Evolutionary conservation across 37 sponge, comb jelly and placozoan genomes (phyloP).

Genomic region (Sycon ciliatum): DNA sequence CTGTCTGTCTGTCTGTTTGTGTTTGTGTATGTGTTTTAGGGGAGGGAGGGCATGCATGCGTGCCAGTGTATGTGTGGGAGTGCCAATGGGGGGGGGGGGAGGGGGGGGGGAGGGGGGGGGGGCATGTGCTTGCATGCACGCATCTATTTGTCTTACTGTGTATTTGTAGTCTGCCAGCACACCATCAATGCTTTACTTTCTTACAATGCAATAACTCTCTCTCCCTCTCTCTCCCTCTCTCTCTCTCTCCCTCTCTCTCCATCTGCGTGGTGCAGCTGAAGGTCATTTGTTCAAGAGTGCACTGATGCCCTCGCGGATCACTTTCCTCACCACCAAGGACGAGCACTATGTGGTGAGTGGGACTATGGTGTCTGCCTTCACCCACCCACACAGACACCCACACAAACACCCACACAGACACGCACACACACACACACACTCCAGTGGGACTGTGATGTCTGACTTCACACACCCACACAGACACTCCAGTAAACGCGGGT

Average conservation of each 20-base stretch:
- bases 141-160: too few relatives aligned
- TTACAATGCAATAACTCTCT: too few relatives aligned
- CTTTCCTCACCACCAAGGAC: constrained; percentile 58
- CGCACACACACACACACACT: too few relatives aligned
- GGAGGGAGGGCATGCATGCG: neutral
- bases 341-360: constrained; percentile 54
- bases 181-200: too few relatives aligned
- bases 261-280: constrained; percentile 27
- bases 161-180: too few relatives aligned
- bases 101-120: neutral
- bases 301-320: constrained; percentile 63
- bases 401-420: too few relatives aligned
- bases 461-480: too few relatives aligned
- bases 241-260: neutral
- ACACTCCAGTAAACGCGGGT: too few relatives aligned
- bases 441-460: too few relatives aligned
- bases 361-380: neutral
- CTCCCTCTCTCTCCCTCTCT: constrained; percentile 1
- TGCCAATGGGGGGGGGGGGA: neutral
- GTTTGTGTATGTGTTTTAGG: neutral
- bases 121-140: neutral
- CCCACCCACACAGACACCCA: too few relatives aligned
- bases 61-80: too few relatives aligned
- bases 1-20: too few relatives aligned
- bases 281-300: constrained; percentile 83